Percentiles rank a stretch among this genome's conserved stretches.
These are phyloP conservation scores for Subacronicta megacephala DNA, from an alignment of 2,888 invertebrate species.

Conservation along the genomic window DNA sequence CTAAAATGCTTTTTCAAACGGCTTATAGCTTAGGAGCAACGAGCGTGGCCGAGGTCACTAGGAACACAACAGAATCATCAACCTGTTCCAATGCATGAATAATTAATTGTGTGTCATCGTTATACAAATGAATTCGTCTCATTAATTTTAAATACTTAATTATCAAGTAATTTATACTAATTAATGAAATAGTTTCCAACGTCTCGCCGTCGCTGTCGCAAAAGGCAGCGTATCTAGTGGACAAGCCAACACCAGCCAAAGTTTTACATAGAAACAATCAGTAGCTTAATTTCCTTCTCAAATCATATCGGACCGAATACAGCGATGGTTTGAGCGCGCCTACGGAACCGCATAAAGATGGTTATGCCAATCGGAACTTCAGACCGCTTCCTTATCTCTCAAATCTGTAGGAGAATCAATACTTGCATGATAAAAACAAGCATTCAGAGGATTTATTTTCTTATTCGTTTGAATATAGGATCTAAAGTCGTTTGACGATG, in stretches of 20 bases:
- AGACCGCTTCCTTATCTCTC: conserved; percentile 49
- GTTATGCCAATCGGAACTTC: conserved; percentile 51
- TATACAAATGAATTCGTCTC: conserved; percentile 39
- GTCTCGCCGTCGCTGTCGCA: conserved; percentile 4
- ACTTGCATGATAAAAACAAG: conserved; percentile 31
- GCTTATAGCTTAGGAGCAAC: conserved; percentile 51
- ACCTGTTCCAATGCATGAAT: conserved; percentile 38
- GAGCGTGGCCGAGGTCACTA: conserved; percentile 26
- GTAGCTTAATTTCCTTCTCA: conserved; percentile 73
- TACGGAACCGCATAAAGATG: conserved; percentile 36
- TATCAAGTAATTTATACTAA: conserved; percentile 38
- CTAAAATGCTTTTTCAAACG: conserved; percentile 68
- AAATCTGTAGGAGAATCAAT: conserved; percentile 47
- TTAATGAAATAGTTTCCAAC: conserved; percentile 34
- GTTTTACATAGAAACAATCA: conserved; percentile 49
- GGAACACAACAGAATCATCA: conserved; percentile 13
- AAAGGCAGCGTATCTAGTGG: conserved; percentile 14
- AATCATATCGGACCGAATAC: conserved; percentile 52
- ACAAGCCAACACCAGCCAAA: conserved; percentile 18
- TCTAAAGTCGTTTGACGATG: conserved; percentile 36
- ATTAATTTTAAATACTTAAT: conserved; percentile 37
- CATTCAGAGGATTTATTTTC: conserved; percentile 39
- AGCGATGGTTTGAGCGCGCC: conserved; percentile 46
- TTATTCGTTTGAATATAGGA: conserved; percentile 26
- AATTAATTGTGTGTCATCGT: conserved; percentile 32